Percentiles rank a stretch among this genome's conserved stretches.
Evolutionary conservation across 1,140 invertebrate genomes (phyloP).

Genomic region (Drosophila lowei): DNA sequence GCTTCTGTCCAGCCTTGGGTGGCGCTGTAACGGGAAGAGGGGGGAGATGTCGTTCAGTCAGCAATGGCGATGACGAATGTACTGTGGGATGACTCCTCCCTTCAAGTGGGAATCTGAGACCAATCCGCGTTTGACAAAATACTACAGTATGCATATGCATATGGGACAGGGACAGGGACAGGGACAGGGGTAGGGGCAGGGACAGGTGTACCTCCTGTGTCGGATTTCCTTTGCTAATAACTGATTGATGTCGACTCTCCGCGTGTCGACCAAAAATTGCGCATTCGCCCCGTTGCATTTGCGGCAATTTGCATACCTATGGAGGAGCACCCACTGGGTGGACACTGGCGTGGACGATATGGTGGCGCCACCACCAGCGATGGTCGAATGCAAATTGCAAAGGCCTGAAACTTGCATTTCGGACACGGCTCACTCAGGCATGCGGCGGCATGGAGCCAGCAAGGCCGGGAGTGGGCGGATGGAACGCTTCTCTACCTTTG

Average conservation of each 20-base stretch:
- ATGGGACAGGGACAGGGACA: no score
- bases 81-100: no score
- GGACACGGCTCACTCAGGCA: conserved; percentile 60
- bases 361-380: conserved; percentile 2
- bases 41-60: not conserved
- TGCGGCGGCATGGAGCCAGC: conserved; percentile 19
- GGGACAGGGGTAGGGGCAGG: not conserved
- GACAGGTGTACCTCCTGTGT: conserved; percentile 1
- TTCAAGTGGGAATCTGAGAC: no score
- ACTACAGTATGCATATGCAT: no score
- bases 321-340: conserved; percentile 8
- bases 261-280: conserved; percentile 55
- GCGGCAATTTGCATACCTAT: conserved; percentile 51
- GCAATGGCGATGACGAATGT: no score
- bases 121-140: no score
- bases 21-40: conserved; percentile 63
- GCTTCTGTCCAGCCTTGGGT: conserved; percentile 80
- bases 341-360: not conserved
- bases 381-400: conserved; percentile 65
- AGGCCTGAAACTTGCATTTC: conserved; percentile 69
- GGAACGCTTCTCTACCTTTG: conserved; percentile 3
- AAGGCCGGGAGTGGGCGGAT: not conserved
- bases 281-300: conserved; percentile 67
- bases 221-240: conserved; percentile 69
- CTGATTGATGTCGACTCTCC: conserved; percentile 67